A percentile compares a stretch with the other conserved stretches of the same genome.
Evolutionary conservation across 2,888 invertebrate species (phyloP).

Genomic region (Drosophila subquinaria): DNA sequence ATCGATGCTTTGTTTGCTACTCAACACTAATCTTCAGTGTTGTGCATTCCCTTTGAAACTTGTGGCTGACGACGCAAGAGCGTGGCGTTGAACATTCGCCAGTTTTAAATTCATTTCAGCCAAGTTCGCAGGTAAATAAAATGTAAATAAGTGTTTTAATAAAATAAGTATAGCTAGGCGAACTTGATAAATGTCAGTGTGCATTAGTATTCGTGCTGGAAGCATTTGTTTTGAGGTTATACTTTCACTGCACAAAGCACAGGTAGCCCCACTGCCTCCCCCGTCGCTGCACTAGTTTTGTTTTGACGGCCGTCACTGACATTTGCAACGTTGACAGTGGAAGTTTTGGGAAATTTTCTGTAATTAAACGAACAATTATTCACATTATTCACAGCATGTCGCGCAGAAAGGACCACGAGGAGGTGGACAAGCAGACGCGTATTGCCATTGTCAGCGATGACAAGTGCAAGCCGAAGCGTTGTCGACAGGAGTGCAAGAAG

Average conservation of each 20-base stretch:
- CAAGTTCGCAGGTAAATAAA: constrained; percentile 71
- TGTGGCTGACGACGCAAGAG: constrained; percentile 85
- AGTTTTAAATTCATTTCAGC: constrained; percentile 73
- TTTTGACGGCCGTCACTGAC: constrained; percentile 66
- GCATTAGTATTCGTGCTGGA: constrained; percentile 15
- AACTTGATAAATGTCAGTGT: constrained; percentile 9
- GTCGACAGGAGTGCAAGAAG: constrained; percentile 99
- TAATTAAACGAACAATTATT: constrained; percentile 20
- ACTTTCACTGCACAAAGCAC: constrained; percentile 66
- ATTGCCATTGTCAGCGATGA: constrained; percentile 99
- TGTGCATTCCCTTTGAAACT: constrained; percentile 80
- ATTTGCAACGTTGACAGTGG: constrained; percentile 78
- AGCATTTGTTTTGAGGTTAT: constrained; percentile 75
- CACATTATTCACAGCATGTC: constrained; percentile 87
- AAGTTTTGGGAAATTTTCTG: constrained; percentile 4
- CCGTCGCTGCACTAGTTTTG: constrained; percentile 63
- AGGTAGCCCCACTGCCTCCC: constrained; percentile 17
- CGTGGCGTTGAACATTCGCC: constrained; percentile 81
- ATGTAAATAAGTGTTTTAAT: constrained; percentile 12
- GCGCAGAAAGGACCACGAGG: constrained; percentile 91
- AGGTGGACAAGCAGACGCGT: constrained; percentile 96
- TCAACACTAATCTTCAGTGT: constrained; percentile 52
- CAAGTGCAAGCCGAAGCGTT: constrained; percentile 99
- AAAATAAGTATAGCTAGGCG: not conserved
- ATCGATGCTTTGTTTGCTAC: constrained; percentile 8